phyloP scores from a whole-genome alignment of 2,113 vertebrate genomes.

The Grus americana region DNA sequence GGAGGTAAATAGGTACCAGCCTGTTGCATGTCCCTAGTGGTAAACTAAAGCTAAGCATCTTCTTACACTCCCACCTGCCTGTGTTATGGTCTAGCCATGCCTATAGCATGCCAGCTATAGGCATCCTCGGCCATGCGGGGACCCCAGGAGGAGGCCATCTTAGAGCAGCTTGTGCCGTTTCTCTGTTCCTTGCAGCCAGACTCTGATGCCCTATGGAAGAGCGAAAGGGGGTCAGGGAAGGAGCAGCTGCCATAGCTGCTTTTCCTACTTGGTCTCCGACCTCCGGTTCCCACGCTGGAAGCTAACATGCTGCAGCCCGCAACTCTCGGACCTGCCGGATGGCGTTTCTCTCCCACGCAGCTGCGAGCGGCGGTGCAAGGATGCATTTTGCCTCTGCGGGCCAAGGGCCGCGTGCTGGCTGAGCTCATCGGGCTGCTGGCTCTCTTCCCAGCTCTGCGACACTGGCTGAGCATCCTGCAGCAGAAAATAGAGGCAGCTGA shows the following conservation, averaged over 20 bases:
- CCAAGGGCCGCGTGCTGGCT: neutral
- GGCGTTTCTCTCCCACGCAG: neutral
- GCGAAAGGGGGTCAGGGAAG: neutral
- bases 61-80: neutral
- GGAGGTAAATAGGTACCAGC: neutral
- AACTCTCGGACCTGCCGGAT: neutral
- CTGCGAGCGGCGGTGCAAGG: fast-evolving
- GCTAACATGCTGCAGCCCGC: neutral
- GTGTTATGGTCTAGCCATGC: neutral
- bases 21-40: neutral
- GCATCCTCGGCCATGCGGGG: neutral
- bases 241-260: neutral
- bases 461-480: slow-evolving; percentile 32
- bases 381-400: neutral
- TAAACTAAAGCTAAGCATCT: neutral
- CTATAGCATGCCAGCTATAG: neutral
- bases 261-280: neutral
- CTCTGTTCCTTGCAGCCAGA: neutral
- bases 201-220: neutral
- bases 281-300: neutral
- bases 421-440: slow-evolving; percentile 43
- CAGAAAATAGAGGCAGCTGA: neutral
- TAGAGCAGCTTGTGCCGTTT: neutral
- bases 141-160: neutral
- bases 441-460: slow-evolving; percentile 50